Base-by-base conservation (phyloP, 1,140 invertebrate species). In the Psilanteris sp. region DNA sequence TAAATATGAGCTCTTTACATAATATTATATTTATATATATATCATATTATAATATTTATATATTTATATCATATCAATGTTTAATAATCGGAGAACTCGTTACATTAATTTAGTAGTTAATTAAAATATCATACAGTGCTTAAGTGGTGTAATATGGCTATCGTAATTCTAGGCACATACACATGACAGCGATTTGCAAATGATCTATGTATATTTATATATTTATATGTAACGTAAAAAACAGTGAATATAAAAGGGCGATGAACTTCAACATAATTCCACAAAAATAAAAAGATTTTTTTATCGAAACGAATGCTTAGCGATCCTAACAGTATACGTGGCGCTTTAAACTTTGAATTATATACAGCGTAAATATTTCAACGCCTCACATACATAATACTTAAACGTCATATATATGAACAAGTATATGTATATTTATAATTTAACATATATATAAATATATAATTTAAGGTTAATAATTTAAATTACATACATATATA, bases 1-100 rank as follows among this genome's bases (percentile, higher is more conserved):
- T 88, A 88, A 87, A 87, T 88, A 88, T 87, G 82, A 87, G 84
- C 84, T 86, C 83, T 88, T 88, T 87, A 88, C 85, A 87, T 80
- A 82, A 82, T 72, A 55, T 84, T 80, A 78, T 82, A 72, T 72
- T 59, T 66, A 66, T 73, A 73, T 66, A 66, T 67, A 55, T 59
- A 79, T 81, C 54, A 62, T 70, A 76, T 36, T 77, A 74, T 78
- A 64, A 80, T 83, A 76, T 79, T 73, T 76, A 76, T 81, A 80
- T 71, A 79, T 79, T 66, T 70, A 78, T 80, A 81, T 81, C 77
- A 79, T 85, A 82, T 81, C 70, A 80, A 81, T 79, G 75, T 79
- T 83, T 85, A 80, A 83, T 84, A 68, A 82, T 83, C 77, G 81
- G 78, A 84, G 81, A 87, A 85, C 81, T 82, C 79, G 79, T 83